These are phyloP conservation scores for Brachionus manjavacas DNA, from an alignment of 1,140 invertebrate genomes.

Conservation along the genomic window DNA sequence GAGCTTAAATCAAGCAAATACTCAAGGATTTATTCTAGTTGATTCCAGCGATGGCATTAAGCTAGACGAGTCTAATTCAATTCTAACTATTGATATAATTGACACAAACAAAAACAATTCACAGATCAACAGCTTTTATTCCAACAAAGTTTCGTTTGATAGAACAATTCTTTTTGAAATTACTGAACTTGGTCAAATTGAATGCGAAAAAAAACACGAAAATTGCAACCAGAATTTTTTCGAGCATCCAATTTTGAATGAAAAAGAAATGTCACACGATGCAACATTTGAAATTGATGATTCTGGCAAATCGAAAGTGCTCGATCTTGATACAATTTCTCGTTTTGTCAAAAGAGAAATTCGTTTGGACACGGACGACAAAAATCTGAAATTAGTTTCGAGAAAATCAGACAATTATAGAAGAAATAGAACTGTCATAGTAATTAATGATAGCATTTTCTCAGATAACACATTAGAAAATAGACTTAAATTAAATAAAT, in stretches of 20 bases:
- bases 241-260: neutral
- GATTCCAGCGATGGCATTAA: neutral
- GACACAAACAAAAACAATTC: neutral
- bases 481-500: neutral
- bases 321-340: no score
- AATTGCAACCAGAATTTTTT: neutral
- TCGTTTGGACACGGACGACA: no score
- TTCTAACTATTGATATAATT: neutral
- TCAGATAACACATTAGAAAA: neutral
- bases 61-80: neutral
- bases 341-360: no score
- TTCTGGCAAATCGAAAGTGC: no score
- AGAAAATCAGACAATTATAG: neutral
- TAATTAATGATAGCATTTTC: neutral
- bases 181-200: neutral
- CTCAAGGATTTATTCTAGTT: neutral
- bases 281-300: no score
- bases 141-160: neutral
- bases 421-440: conserved; percentile 10
- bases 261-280: neutral
- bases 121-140: neutral
- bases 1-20: conserved; percentile 2
- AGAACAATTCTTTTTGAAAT: conserved; percentile 10
- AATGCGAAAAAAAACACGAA: neutral
- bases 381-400: neutral